These are phyloP conservation scores for Chrysomallon squamiferum DNA, from an alignment of 1,140 invertebrate species.

Conservation along the genomic window DNA sequence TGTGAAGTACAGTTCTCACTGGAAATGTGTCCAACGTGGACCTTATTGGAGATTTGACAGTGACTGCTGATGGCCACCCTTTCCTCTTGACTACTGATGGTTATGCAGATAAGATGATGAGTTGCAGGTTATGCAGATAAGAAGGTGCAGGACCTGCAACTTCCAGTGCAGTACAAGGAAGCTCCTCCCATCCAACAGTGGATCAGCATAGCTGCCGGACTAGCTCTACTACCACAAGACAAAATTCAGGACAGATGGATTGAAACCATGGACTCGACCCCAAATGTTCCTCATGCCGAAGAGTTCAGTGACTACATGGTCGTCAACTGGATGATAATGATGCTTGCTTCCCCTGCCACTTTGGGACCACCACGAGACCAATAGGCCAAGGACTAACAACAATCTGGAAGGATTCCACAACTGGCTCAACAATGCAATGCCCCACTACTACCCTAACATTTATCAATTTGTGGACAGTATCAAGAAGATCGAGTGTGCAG, in stretches of 20 bases:
- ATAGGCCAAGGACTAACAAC: background rate
- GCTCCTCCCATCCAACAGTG: background rate
- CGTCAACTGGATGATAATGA: background rate
- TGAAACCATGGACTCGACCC: background rate
- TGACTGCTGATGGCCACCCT: too few species aligned
- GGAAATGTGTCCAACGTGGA: too few species aligned
- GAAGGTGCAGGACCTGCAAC: background rate
- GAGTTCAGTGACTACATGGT: background rate
- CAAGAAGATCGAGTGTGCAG: background rate
- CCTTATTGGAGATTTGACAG: too few species aligned
- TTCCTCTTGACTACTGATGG: too few species aligned
- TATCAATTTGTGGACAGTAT: background rate
- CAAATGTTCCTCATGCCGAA: too few species aligned
- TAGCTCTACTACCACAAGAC: background rate
- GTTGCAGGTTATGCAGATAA: too few species aligned
- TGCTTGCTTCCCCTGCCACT: background rate
- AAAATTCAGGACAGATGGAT: background rate
- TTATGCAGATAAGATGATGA: too few species aligned
- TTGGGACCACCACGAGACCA: background rate
- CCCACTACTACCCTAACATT: background rate
- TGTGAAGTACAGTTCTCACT: too few species aligned
- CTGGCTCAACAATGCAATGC: background rate
- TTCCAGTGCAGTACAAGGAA: background rate
- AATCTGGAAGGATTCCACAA: background rate
- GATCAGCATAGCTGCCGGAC: background rate